Evolutionary conservation across 2,797 vertebrate species (phyloP).

Genomic region (Rhadinocentrus ornatus): DNA sequence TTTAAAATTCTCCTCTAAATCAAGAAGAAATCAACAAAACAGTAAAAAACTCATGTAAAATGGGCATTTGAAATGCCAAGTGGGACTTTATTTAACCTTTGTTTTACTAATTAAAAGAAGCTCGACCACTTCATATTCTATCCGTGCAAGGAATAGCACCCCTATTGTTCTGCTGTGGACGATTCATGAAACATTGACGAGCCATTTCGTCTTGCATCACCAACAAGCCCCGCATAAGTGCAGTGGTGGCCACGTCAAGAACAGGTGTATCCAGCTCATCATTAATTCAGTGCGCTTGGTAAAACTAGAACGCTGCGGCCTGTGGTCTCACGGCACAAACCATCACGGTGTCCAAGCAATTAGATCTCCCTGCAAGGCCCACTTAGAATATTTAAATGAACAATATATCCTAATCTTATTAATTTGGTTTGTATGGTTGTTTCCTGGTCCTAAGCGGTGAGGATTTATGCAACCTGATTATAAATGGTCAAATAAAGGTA

Average conservation of each 20-base stretch:
- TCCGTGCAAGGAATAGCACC: slow-evolving; percentile 63
- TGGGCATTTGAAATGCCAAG: slow-evolving; percentile 4
- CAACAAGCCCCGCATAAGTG: slow-evolving; percentile 53
- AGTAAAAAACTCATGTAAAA: background rate
- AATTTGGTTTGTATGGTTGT: background rate
- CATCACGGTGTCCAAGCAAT: slow-evolving; percentile 32
- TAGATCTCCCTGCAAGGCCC: slow-evolving; percentile 14
- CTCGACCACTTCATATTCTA: slow-evolving; percentile 64
- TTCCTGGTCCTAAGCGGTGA: background rate
- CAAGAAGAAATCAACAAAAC: background rate
- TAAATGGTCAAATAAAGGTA: background rate
- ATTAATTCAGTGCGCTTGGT: slow-evolving; percentile 75
- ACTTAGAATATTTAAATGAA: slow-evolving; percentile 19
- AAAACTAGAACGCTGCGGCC: slow-evolving; percentile 72
- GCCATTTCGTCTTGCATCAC: slow-evolving; percentile 57
- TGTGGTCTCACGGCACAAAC: slow-evolving; percentile 42
- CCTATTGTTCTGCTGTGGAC: slow-evolving; percentile 69
- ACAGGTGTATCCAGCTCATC: slow-evolving; percentile 77
- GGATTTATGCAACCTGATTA: background rate
- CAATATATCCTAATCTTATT: background rate
- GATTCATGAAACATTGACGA: slow-evolving; percentile 73
- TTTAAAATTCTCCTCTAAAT: background rate
- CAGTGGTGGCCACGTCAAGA: slow-evolving; percentile 58
- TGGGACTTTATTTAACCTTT: slow-evolving; percentile 33
- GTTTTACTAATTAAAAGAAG: slow-evolving; percentile 69